phyloP scores from a whole-genome alignment of 2,113 vertebrate species.

The Brachyistius frenatus region DNA sequence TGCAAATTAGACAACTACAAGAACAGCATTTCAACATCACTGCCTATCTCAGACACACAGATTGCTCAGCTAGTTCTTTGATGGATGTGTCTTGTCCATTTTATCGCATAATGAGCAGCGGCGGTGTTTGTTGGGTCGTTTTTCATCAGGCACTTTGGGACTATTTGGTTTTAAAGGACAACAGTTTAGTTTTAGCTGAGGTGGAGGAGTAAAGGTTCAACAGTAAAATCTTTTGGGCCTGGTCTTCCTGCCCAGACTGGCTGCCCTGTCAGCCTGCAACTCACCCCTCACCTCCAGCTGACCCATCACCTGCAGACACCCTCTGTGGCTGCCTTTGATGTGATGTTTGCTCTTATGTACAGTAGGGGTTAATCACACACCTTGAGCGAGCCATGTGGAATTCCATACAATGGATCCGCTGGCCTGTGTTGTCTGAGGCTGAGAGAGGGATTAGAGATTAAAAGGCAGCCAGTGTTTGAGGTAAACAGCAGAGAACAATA shows the following conservation, averaged over 20 bases:
- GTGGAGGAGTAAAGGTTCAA: slow-evolving; percentile 10
- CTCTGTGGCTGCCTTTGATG: slow-evolving; percentile 76
- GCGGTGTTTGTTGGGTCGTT: slow-evolving; percentile 61
- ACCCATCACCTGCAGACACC: slow-evolving; percentile 82
- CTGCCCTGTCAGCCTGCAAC: slow-evolving; percentile 37
- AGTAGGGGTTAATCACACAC: slow-evolving; percentile 86
- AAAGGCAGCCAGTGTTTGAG: slow-evolving; percentile 76
- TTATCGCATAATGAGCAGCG: slow-evolving; percentile 52
- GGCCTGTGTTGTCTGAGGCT: slow-evolving; percentile 77
- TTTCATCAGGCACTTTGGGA: slow-evolving; percentile 58
- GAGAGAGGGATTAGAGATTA: slow-evolving; percentile 83
- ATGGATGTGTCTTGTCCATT: slow-evolving; percentile 53
- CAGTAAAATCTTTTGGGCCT: neutral
- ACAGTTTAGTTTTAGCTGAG: slow-evolving; percentile 32
- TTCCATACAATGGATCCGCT: slow-evolving; percentile 79
- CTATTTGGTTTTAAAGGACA: slow-evolving; percentile 54
- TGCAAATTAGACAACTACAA: slow-evolving; percentile 16
- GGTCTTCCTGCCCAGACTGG: neutral
- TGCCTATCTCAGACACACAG: slow-evolving; percentile 13
- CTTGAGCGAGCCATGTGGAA: slow-evolving; percentile 65
- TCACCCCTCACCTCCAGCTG: slow-evolving; percentile 72
- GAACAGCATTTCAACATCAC: slow-evolving; percentile 5
- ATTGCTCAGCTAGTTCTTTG: slow-evolving; percentile 39
- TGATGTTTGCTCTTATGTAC: slow-evolving; percentile 79
- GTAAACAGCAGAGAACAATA: slow-evolving; percentile 80